A percentile compares a stretch with the other conserved stretches of the same genome.
phyloP scores from a whole-genome alignment of 2,113 vertebrate species.

The Notechis scutatus region DNA sequence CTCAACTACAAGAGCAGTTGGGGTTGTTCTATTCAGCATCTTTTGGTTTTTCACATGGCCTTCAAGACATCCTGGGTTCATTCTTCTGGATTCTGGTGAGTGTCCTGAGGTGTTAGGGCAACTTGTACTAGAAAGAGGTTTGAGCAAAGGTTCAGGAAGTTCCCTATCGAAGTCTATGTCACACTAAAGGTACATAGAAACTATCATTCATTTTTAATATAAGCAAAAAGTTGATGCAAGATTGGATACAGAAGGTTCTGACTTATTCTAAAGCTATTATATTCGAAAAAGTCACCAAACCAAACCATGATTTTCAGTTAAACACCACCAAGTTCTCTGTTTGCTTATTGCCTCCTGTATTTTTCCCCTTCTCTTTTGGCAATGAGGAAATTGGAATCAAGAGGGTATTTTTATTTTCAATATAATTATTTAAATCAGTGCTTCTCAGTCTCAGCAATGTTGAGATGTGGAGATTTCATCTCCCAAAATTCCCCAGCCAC shows the following conservation, averaged over 20 bases:
- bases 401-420: not conserved
- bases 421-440: not conserved
- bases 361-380: too few species aligned
- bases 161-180: not conserved
- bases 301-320: not conserved
- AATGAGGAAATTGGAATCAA: not conserved
- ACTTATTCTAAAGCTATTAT: not conserved
- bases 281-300: not conserved
- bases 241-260: not conserved
- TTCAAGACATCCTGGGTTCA: not conserved
- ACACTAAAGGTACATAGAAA: not conserved
- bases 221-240: not conserved
- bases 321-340: not conserved
- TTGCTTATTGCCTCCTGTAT: not conserved
- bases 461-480: not conserved
- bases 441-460: not conserved
- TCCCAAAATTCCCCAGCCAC: not conserved
- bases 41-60: not conserved
- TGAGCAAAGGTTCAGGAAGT: not conserved
- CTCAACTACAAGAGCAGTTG: too few species aligned
- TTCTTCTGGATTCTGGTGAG: not conserved
- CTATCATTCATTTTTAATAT: not conserved
- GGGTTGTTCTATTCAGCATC: not conserved
- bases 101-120: not conserved
- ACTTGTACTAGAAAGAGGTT: not conserved